These are phyloP conservation scores for Eumerus sabulonum DNA, from an alignment of 2,888 invertebrate species.

Conservation along the genomic window DNA sequence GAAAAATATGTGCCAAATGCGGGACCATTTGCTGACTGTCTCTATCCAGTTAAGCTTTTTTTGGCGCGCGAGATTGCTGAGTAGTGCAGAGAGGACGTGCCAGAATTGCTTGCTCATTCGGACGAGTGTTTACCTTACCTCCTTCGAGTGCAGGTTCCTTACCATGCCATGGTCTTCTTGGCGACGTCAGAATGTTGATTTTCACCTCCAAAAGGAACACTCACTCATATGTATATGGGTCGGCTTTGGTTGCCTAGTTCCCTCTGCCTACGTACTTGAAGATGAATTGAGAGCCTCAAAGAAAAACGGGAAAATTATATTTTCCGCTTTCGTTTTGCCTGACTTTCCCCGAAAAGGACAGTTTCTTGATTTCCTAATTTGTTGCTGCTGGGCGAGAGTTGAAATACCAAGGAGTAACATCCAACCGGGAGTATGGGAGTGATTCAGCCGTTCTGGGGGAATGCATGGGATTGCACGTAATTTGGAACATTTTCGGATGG, in stretches of 20 bases:
- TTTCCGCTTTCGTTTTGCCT: conserved; percentile 17
- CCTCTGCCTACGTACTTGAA: no score
- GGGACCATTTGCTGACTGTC: conserved; percentile 52
- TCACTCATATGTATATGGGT: conserved; percentile 27
- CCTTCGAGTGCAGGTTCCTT: conserved; percentile 7
- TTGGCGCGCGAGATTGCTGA: conserved; percentile 20
- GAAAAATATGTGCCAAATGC: conserved; percentile 45
- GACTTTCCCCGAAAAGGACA: conserved; percentile 1
- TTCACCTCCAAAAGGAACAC: not conserved
- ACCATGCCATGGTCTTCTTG: conserved; percentile 11
- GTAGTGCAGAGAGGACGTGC: conserved; percentile 59
- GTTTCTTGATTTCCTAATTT: conserved; percentile 48
- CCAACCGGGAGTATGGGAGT: conserved; percentile 15
- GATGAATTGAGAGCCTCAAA: not conserved
- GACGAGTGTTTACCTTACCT: conserved; percentile 28
- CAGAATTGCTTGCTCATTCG: conserved; percentile 18
- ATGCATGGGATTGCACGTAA: conserved; percentile 49
- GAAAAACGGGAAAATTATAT: conserved; percentile 17
- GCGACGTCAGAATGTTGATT: conserved; percentile 24
- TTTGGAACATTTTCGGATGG: conserved; percentile 34
- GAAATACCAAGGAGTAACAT: conserved; percentile 18
- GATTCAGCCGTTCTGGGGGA: conserved; percentile 1
- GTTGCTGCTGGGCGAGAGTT: conserved; percentile 15
- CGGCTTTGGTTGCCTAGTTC: conserved; percentile 10
- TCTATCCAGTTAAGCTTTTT: not conserved